Evolutionary conservation across 2,113 vertebrate species (phyloP), one percentile per base, ranked within the genome.

Genomic region (Eptesicus fuscus): DNA sequence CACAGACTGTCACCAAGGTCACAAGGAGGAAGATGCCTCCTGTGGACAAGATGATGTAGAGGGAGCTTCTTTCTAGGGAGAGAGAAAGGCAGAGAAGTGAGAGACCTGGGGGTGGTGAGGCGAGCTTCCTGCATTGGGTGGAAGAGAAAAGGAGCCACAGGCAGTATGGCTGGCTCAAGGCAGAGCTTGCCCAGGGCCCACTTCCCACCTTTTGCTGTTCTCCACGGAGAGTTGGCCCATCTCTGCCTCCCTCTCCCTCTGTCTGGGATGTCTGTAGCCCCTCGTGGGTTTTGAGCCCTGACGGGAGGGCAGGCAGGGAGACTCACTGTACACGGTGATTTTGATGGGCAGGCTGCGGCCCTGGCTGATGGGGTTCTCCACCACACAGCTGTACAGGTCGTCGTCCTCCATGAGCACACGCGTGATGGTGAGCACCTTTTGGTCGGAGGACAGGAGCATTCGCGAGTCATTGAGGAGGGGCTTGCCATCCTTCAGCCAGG

Each of bases 21-120:
- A 99, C 99, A 0, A 99, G 99, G 92, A 99, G 98, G 97, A 99
- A 99, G 98, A 99, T 99, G 89, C 99, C 99, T 0, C 99, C 99
- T 0, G 99, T 99, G 96, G 99, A 99, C 94, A 99, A 98, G 98
- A 99, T 99, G 98, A 99, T 99, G 97, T 99, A 99, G 90, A 99
- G 99, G 16, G 99, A 99, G 90, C 99, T 99, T 96, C 99, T 98
- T 98, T 99, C 99, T 99, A 84, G 63, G 10, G 65, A 61, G 37
- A 96, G 28, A 94, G 69, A 86, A 83, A 63, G 51, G 22, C 30
- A 88, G 59, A 44, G n/a, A 76, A 1, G 28, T 83, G 87, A 79
- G 63, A 51, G 70, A 20, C 12, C 6, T 23, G 42, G 20, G 18
- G 16, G 9, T 61, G n/a, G 32, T 0, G 30, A 73, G 61, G 28